Evolutionary conservation across 1,140 invertebrate genomes (phyloP), one percentile per base, ranked within the genome.

Genomic region (Andricus grossulariae): DNA sequence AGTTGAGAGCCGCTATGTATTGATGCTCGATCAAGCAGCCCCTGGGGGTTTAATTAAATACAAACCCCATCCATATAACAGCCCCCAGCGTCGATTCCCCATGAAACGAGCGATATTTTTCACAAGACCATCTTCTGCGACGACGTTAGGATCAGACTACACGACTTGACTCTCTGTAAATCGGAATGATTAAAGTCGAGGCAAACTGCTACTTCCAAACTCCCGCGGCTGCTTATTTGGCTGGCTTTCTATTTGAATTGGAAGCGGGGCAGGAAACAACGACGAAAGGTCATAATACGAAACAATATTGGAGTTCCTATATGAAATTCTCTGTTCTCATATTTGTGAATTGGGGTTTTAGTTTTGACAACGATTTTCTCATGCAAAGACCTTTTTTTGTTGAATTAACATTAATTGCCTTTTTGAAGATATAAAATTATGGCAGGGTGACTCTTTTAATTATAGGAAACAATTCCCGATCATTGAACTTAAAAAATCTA

Each of bases 41-140:
- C 88, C 88, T 82, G 82, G 83, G 87, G 90, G 86, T 90, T 90
- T 91, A 91, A 91, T 91, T 91, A 91, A 91, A 90, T 91, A 90
- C 89, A 91, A 86, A 84, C 83, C 82, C 76, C 87, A 82, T 85
- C 71, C 83, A 66, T 19, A 78, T 77, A 75, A 51, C 78, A 72
- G 49, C 76, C 54, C 73, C 55, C 51, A 50, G 51, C 55, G 75
- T 72, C 76, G 74, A 82, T 83, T 84, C 81, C 60, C 79, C 81
- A 79, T 76, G 81, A 76, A 88, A 83, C 86, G 83, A 84, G 85
- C 83, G 82, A 87, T 88, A 88, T 89, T 88, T 88, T 87, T 87
- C 82, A 83, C 85, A 72, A 84, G 80, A 88, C 84, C 84, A 80
- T 85, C 84, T 84, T 85, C 50, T 66, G 75, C 82, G 82, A 84